phyloP scores from a whole-genome alignment of 2,888 invertebrate genomes.

The Smittia aterrima region DNA sequence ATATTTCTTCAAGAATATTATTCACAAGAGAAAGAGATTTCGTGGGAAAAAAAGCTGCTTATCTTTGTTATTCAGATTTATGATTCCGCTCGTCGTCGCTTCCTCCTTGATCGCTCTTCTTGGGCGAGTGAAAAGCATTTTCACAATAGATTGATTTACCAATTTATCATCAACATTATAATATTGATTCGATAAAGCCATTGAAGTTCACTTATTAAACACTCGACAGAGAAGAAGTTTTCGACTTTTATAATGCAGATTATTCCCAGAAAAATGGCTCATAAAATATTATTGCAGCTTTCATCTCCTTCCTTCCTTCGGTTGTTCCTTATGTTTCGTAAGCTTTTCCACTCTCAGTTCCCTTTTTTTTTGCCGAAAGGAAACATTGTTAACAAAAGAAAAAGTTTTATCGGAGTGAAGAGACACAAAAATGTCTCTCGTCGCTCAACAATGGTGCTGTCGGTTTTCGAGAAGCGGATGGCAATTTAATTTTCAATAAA shows the following conservation, averaged over 20 bases:
- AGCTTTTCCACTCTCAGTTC: neutral
- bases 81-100: conserved; percentile 22
- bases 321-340: no score
- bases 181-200: conserved; percentile 29
- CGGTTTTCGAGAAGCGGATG: conserved; percentile 4
- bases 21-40: conserved; percentile 30
- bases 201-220: conserved; percentile 25
- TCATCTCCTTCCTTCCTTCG: no score
- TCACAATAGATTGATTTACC: conserved; percentile 27
- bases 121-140: neutral
- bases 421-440: neutral
- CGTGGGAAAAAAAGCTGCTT: conserved; percentile 34
- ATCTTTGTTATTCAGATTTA: conserved; percentile 40
- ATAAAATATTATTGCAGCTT: conserved; percentile 10
- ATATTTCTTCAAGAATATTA: conserved; percentile 36
- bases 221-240: neutral
- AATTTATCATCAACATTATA: conserved; percentile 39
- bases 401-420: neutral
- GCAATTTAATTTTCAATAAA: conserved; percentile 18
- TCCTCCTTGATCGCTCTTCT: neutral
- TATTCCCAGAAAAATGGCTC: neutral
- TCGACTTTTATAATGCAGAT: neutral
- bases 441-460: neutral
- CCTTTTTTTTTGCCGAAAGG: neutral
- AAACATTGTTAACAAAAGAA: conserved; percentile 14